Evolutionary conservation across 2,113 vertebrate species (phyloP), one percentile per base, ranked within the genome.

Genomic region (Tringa solitaria): DNA sequence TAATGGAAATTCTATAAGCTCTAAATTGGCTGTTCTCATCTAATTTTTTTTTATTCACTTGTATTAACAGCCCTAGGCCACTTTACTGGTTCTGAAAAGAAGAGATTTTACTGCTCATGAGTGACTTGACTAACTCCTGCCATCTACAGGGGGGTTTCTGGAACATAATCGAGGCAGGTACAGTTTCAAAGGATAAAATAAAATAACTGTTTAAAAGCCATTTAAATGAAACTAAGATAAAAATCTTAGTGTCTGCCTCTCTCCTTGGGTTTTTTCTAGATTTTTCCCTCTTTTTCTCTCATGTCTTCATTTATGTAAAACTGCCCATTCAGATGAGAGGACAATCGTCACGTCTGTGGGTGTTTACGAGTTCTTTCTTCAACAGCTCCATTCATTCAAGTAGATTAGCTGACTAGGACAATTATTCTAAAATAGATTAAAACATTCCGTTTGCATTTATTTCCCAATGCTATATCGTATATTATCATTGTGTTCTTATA

Each of bases 141-240:
- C 95, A 96, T 80, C 90, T 96, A 95, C 81, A 96, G 95, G 70
- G 83, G 74, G 33, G 43, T 33, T 80, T 50, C 59, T 15, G 39
- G 37, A 96, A 94, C 12, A 33, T 18, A 54, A 69, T 33, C 1
- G 4, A 84, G 53, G 45, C 61, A 90, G 46, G 53, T 24, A 26
- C 1, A 39, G 17, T 43, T 84, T 75, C 51, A 72, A 9, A 32
- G 28, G 10, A 35, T 53, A 65, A 89, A 65, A 68, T 16, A 70
- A 61, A 67, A 41, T 18, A 87, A 45, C 33, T n/a, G 33, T 33
- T 69, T 86, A 60, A 50, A 85, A 64, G 19, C 7, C 20, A 22
- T 50, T 67, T 50, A 76, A 61, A 24, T 76, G 33, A 80, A 16
- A 41, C 16, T 33, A 35, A 69, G 4, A 74, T 13, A 33, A 72